Base-by-base conservation (phyloP, 2,113 vertebrate species). In the Sus scrofa region DNA sequence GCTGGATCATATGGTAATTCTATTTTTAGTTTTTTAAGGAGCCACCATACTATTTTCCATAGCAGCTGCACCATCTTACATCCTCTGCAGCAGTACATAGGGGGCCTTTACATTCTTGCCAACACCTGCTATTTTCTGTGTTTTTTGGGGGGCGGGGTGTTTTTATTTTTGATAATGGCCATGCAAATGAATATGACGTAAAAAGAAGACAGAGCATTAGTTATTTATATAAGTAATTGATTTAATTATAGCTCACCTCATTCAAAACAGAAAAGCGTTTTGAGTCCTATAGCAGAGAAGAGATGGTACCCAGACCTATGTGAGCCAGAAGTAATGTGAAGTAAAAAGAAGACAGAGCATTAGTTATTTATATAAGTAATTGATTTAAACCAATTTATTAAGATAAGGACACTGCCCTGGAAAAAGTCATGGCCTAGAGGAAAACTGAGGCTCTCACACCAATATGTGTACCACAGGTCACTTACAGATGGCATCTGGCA, bases 261-360 rank as follows among this genome's bases (percentile, higher is more conserved):
- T 86, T 93, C 56, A 68, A 92, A 95, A 54, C n/a, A 92, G 50
- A n/a, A 94, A 67, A 86, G 13, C 30, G 44, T 44, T 8, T 44
- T 44, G 44, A 44, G 44, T 44, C 44, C 44, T 44, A 8, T 44
- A 44, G 44, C 44, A 6, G 44, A 44, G 44, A 8, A 8, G 44
- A 44, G 44, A 44, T 44, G 44, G 44, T 44, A 44, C 44, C 44
- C 44, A 44, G 44, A 44, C 44, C 44, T 44, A 8, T 44, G 44
- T 44, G 44, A 44, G 44, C 44, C 8, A 8, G 44, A 44, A 44
- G 8, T 44, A 44, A 44, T 8, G 44, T 44, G 44, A 44, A 8
- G 44, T 44, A 44, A 44, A 44, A 44, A 44, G 44, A 44, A 44
- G 44, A 44, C 44, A 8, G 44, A 44, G 44, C 44, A 8, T 44